Evolutionary conservation across 1,140 invertebrate genomes (phyloP).

Genomic region (Hermetia illucens): DNA sequence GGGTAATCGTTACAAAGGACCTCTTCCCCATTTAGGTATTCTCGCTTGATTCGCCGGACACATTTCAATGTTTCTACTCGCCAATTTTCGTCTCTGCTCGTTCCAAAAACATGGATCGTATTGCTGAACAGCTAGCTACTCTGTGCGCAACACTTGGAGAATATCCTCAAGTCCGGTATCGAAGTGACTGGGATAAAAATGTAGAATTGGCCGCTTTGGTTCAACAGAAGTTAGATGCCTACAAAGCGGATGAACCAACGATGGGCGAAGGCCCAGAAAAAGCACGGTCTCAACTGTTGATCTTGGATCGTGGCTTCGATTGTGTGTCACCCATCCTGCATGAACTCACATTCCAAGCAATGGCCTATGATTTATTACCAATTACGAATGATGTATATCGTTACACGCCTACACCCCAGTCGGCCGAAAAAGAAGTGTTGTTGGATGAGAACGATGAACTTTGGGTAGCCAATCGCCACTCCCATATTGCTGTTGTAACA

Average conservation of each 20-base stretch:
- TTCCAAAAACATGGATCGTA: constrained; percentile 73
- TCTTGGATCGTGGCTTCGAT: constrained; percentile 97
- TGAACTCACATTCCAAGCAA: constrained; percentile 97
- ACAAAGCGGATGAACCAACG: constrained; percentile 98
- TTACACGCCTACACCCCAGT: constrained; percentile 48
- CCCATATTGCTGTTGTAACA: constrained; percentile 98
- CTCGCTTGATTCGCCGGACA: constrained; percentile 90
- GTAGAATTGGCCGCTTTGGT: constrained; percentile 94
- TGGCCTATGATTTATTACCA: constrained; percentile 96
- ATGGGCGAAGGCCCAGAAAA: constrained; percentile 98
- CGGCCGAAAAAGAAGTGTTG: constrained; percentile 88
- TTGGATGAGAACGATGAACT: constrained; percentile 98
- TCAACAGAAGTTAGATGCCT: constrained; percentile 97
- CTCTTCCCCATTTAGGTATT: no score
- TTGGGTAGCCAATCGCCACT: constrained; percentile 95
- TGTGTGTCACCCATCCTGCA: constrained; percentile 94
- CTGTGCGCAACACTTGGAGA: constrained; percentile 97
- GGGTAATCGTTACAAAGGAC: no score
- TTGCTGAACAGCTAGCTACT: constrained; percentile 98
- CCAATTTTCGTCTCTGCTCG: constrained; percentile 60
- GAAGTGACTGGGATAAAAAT: constrained; percentile 93
- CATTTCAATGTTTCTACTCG: constrained; percentile 94
- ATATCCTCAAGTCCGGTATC: constrained; percentile 93
- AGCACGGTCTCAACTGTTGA: constrained; percentile 88
- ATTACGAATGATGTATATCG: constrained; percentile 99